phyloP scores from a whole-genome alignment of 2,888 invertebrate genomes.

The Eretmocerus hayati region DNA sequence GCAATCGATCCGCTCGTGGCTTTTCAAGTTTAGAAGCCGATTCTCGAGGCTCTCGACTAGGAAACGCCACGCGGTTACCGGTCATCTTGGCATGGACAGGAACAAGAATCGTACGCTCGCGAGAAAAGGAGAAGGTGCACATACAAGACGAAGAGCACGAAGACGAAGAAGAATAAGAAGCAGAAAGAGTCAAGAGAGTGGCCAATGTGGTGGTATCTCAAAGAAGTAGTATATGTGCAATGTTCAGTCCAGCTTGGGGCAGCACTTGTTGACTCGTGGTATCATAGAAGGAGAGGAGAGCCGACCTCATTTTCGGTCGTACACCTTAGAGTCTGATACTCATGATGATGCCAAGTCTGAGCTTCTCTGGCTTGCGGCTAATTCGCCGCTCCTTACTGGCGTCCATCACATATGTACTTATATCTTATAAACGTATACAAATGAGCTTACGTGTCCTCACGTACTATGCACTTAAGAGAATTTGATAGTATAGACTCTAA shows the following conservation, averaged over 20 bases:
- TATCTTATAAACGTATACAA: too few relatives aligned
- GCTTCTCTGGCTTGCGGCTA: constrained; percentile 29
- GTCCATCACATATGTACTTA: too few relatives aligned
- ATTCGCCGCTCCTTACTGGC: too few relatives aligned
- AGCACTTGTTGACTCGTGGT: too few relatives aligned
- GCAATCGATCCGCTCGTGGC: background rate
- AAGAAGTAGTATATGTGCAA: too few relatives aligned
- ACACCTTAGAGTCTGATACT: constrained; percentile 30
- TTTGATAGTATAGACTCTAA: too few relatives aligned
- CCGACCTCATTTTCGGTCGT: constrained; percentile 44
- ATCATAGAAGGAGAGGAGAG: constrained; percentile 3
- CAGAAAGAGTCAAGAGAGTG: constrained; percentile 1
- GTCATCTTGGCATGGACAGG: background rate
- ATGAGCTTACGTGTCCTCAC: too few relatives aligned
- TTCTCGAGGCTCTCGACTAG: too few relatives aligned
- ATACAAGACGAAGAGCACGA: background rate
- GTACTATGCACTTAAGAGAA: too few relatives aligned
- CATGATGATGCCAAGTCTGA: background rate
- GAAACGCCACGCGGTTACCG: background rate
- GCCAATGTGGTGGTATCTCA: too few relatives aligned
- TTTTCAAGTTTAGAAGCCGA: too few relatives aligned
- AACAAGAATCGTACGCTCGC: background rate
- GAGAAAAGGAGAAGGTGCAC: background rate
- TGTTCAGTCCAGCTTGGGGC: too few relatives aligned
- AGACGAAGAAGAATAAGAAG: background rate